phyloP scores from a whole-genome alignment of 2,888 invertebrate species.

The Leptarthrus brevirostris region DNA sequence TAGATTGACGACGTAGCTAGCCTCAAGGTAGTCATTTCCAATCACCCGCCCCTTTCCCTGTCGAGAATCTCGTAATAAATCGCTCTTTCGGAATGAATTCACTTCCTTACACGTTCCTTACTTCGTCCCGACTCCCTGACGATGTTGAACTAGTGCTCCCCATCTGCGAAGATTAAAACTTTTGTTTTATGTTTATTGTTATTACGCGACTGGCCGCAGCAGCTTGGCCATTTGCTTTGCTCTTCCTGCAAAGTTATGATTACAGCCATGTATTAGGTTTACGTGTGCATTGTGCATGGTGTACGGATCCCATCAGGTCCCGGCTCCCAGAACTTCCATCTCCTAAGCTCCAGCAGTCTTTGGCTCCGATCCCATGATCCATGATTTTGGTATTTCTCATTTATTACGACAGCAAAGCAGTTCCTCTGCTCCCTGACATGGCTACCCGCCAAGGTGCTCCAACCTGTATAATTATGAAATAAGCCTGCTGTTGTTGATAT shows the following conservation, averaged over 20 bases:
- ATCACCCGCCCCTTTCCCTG: too few relatives aligned
- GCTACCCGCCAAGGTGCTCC: slow-evolving; percentile 2
- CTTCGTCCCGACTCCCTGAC: too few relatives aligned
- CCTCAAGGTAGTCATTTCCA: too few relatives aligned
- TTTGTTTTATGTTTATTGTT: slow-evolving; percentile 28
- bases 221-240: background rate
- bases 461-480: slow-evolving; percentile 43
- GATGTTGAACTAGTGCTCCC: background rate
- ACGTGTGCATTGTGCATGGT: background rate
- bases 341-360: background rate
- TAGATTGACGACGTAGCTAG: too few relatives aligned
- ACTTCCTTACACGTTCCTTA: too few relatives aligned
- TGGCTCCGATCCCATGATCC: slow-evolving; percentile 6
- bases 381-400: slow-evolving; percentile 21
- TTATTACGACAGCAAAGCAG: background rate
- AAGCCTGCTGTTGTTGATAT: slow-evolving; percentile 31
- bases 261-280: slow-evolving; percentile 4
- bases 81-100: too few relatives aligned
- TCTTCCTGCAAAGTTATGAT: slow-evolving; percentile 21
- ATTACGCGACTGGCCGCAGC: background rate
- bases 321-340: background rate
- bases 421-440: background rate
- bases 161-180: background rate
- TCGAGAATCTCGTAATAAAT: too few relatives aligned
- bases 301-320: background rate